Evolutionary conservation across 2,113 vertebrate genomes (phyloP).

Genomic region (Oreocharis arfaki): DNA sequence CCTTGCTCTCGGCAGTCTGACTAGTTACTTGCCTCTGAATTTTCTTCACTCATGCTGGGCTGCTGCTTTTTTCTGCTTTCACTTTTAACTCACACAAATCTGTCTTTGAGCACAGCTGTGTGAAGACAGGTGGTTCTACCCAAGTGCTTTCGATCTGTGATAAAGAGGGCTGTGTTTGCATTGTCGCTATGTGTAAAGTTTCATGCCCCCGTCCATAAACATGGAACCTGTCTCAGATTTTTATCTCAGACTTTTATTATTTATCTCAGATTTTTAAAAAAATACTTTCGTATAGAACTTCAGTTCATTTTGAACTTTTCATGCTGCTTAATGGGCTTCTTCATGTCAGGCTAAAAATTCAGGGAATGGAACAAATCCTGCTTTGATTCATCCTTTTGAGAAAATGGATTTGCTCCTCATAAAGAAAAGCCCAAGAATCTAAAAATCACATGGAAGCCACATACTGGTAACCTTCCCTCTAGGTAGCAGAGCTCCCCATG

Average conservation of each 20-base stretch:
- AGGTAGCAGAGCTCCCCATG: not conserved
- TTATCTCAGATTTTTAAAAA: not conserved
- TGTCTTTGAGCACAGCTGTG: not conserved
- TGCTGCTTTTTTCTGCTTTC: not conserved
- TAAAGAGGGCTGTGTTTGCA: not conserved
- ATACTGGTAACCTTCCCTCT: not conserved
- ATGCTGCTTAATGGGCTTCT: not conserved
- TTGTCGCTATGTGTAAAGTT: not conserved
- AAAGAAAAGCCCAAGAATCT: not conserved
- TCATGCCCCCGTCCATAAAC: not conserved
- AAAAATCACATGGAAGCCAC: not conserved
- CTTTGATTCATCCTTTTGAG: not conserved
- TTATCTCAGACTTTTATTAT: not conserved
- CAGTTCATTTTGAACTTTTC: not conserved
- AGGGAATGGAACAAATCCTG: not conserved
- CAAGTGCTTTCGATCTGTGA: not conserved
- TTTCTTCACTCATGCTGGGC: not conserved
- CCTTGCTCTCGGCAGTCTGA: not conserved
- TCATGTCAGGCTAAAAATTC: not conserved
- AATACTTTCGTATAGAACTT: not conserved
- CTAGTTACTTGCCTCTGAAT: not conserved
- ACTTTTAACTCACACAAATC: not conserved
- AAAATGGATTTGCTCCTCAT: not conserved
- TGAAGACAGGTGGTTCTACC: not conserved
- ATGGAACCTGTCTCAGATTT: not conserved